Percentiles rank a stretch among this genome's conserved stretches.
Conservation (phyloP, 2,888 invertebrate genomes). For the Morpho helenor region DNA sequence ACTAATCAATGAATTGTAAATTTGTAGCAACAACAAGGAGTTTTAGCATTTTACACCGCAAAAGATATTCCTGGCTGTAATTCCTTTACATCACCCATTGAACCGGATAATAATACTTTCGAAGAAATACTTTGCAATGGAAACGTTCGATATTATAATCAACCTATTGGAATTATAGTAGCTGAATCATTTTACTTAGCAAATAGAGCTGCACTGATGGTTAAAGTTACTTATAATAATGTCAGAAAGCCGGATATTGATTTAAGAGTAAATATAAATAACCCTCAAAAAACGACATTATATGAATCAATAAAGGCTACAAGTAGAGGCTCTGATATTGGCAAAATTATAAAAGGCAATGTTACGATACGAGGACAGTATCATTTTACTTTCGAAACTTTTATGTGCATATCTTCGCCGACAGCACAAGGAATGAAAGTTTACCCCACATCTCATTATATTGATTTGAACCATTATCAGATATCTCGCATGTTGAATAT, state of each 20-base stretch:
- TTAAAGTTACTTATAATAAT: slow-evolving; percentile 76
- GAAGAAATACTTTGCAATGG: slow-evolving; percentile 76
- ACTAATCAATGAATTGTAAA: too few relatives aligned
- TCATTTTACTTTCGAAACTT: slow-evolving; percentile 85
- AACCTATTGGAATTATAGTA: slow-evolving; percentile 83
- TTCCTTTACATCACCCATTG: slow-evolving; percentile 52
- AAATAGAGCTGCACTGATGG: slow-evolving; percentile 76
- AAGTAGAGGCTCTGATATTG: slow-evolving; percentile 54
- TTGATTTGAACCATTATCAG: slow-evolving; percentile 57
- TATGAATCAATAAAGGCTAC: slow-evolving; percentile 43
- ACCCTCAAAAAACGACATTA: slow-evolving; percentile 43
- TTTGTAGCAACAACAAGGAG: slow-evolving; percentile 80
- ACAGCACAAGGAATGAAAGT: slow-evolving; percentile 84
- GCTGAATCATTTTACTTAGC: slow-evolving; percentile 80
- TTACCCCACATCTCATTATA: slow-evolving; percentile 74
- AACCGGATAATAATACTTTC: slow-evolving; percentile 30
- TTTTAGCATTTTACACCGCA: slow-evolving; percentile 81
- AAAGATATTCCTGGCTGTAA: slow-evolving; percentile 85
- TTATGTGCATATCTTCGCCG: slow-evolving; percentile 79
- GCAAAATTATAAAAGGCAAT: slow-evolving; percentile 76
- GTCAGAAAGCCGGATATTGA: slow-evolving; percentile 49
- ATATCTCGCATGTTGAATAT: background rate
- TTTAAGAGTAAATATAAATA: slow-evolving; percentile 43
- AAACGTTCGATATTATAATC: slow-evolving; percentile 80
- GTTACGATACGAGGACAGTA: slow-evolving; percentile 80